Conservation (phyloP, 2,797 vertebrate genomes). For the Bovichtus diacanthus region DNA sequence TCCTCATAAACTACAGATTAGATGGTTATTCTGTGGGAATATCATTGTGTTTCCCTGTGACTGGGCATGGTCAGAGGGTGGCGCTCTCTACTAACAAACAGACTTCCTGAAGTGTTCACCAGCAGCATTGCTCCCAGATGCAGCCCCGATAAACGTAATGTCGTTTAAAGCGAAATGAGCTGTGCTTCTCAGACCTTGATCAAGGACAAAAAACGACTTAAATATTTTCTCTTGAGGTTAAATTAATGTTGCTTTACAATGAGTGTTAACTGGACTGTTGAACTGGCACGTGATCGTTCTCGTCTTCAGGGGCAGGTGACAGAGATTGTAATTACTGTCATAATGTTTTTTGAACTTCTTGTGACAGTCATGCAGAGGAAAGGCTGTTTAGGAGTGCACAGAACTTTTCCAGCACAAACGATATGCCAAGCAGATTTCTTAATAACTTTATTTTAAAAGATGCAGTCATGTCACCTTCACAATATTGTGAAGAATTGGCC, state of each 20-base stretch:
- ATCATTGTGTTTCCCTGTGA: neutral
- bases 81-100: constrained; percentile 80
- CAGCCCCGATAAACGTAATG: constrained; percentile 62
- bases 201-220: constrained; percentile 72
- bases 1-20: neutral
- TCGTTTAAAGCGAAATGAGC: constrained; percentile 64
- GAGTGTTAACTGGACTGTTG: constrained; percentile 73
- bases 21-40: neutral
- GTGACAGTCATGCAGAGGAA: constrained; percentile 20
- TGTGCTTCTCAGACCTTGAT: constrained; percentile 75
- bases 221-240: constrained; percentile 68
- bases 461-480: neutral
- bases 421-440: neutral
- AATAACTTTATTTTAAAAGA: constrained; percentile 23
- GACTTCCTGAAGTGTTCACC: neutral
- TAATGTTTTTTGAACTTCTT: constrained; percentile 56
- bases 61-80: constrained; percentile 65
- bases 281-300: constrained; percentile 54
- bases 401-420: constrained; percentile 28
- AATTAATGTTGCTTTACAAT: constrained; percentile 77
- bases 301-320: constrained; percentile 58
- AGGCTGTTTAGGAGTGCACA: constrained; percentile 6
- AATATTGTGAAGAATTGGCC: constrained; percentile 2
- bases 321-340: constrained; percentile 68
- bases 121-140: constrained; percentile 47